phyloP scores from a whole-genome alignment of 2,888 invertebrate genomes.

The Amiota mariae region DNA sequence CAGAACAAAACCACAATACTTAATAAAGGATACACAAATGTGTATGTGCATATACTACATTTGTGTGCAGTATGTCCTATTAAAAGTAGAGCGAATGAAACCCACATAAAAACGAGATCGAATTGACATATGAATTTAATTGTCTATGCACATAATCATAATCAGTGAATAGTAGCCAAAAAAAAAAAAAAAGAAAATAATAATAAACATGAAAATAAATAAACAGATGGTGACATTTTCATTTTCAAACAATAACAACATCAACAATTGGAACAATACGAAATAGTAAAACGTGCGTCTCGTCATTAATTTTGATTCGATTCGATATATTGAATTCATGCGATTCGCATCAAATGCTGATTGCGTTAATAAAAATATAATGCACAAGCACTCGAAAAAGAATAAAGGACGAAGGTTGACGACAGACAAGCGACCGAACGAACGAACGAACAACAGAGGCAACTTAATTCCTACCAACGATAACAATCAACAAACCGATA shows the following conservation, averaged over 20 bases:
- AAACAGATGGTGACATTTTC: slow-evolving; percentile 29
- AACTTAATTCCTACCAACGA: slow-evolving; percentile 58
- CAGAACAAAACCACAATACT: no score
- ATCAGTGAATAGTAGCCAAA: slow-evolving; percentile 1
- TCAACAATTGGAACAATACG: not conserved
- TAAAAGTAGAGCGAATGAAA: not conserved
- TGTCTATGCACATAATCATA: slow-evolving; percentile 60
- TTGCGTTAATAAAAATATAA: slow-evolving; percentile 68
- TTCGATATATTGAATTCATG: slow-evolving; percentile 15
- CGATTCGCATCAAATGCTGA: slow-evolving; percentile 40
- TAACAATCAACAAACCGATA: slow-evolving; percentile 35
- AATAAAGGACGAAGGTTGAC: slow-evolving; percentile 6
- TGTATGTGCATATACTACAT: no score
- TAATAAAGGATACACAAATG: no score
- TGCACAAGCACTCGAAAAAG: slow-evolving; percentile 53
- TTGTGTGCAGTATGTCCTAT: no score
- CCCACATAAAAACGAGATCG: slow-evolving; percentile 32
- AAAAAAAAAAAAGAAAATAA: slow-evolving; percentile 5
- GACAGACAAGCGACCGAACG: not conserved
- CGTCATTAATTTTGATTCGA: slow-evolving; percentile 4
- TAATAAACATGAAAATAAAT: slow-evolving; percentile 29
- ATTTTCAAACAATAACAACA: not conserved
- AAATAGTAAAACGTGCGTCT: not conserved
- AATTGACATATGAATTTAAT: slow-evolving; percentile 61
- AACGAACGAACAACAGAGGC: slow-evolving; percentile 50